Base-by-base conservation (phyloP, 2,113 vertebrate species). In the Parus major region DNA sequence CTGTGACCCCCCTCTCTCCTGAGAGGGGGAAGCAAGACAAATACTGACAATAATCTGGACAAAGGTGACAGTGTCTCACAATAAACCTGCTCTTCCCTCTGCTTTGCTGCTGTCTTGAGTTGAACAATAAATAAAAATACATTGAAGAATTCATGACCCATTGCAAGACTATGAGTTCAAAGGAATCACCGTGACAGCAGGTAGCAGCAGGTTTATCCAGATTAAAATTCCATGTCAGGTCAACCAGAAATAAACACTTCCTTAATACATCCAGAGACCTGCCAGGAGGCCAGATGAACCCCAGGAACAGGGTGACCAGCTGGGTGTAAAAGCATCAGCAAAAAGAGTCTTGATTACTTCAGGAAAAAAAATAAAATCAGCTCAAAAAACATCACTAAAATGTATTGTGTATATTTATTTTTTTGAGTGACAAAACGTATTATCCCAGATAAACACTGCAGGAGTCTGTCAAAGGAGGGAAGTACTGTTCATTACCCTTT, bases 401-500 rank as follows among this genome's bases (percentile, higher is more conserved):
- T 2, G 3, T 4, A 49, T 10, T 53, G 29, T 66, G 36, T 50
- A 0, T 17, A 23, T 61, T 25, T 52, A 7, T 19, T 21, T 46
- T 64, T 86, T 36, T 35, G 49, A 83, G 39, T 63, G n/a, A 42
- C 52, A 71, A 60, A 70, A 56, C 1, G 12, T 2, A n/a, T 86
- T 86, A 25, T 31, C n/a, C 57, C 49, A 61, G 18, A 27, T 20
- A 50, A 0, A 28, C 18, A 5, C 46, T 39, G 53, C 7, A 60
- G 81, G 29, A 82, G 20, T 22, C 65, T 89, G 42, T n/a, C 69
- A 57, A 23, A 86, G 23, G 39, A 77, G 89, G 49, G 20, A 55
- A 69, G 15, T 5, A 2, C 10, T 77, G 53, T 4, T 63, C 61
- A 41, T 93, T 98, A 99, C 99, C 99, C 98, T 99, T 96, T 99